Evolutionary conservation across 1,140 invertebrate genomes (phyloP), one percentile per base, ranked within the genome.

Genomic region (Drosophila ambigua): DNA sequence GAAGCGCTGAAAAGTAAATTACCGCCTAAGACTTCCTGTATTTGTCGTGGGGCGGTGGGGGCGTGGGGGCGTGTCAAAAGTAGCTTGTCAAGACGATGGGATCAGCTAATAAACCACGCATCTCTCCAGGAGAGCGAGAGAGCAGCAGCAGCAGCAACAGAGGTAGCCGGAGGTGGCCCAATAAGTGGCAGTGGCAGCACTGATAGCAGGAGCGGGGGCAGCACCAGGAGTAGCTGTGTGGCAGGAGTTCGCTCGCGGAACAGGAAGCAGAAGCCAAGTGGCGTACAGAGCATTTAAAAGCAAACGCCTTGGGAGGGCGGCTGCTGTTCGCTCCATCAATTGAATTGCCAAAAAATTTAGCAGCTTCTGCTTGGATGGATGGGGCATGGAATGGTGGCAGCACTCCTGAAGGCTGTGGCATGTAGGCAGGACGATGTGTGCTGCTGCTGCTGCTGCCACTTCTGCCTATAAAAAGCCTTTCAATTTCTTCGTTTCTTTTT

Each of bases 261-360:
- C 72, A 84, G 81, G 81, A 85, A 84, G 75, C 80, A 61, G 67
- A 72, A 80, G 77, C 82, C 79, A 85, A 85, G 81, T 85, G 82
- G 72, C 76, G 60, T 13, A 39, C 52, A 61, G 64, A 80, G 71
- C 82, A 82, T 85, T 85, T 85, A 82, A 85, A 82, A 85, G 82
- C 83, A 87, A 87, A 88, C 72, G 82, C 82, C 79, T 72, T 46
- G 57, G 79, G 83, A 69, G 35, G 11, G 31, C 4, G 8, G 6
- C 28, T 2, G 20, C 23, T 15, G 66, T 58, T 60, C 59, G 53
- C 4, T 43, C 80, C 83, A 77, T 79, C 83, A 88, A 88, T 88
- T 88, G 83, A 88, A 88, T 88, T 88, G 83, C 79, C 79, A 88
- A 88, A 89, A 87, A 83, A 83, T 83, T 88, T 87, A 85, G 81